Conservation (phyloP, 2,797 vertebrate species). For the Ctenochaetus hawaiiensis region DNA sequence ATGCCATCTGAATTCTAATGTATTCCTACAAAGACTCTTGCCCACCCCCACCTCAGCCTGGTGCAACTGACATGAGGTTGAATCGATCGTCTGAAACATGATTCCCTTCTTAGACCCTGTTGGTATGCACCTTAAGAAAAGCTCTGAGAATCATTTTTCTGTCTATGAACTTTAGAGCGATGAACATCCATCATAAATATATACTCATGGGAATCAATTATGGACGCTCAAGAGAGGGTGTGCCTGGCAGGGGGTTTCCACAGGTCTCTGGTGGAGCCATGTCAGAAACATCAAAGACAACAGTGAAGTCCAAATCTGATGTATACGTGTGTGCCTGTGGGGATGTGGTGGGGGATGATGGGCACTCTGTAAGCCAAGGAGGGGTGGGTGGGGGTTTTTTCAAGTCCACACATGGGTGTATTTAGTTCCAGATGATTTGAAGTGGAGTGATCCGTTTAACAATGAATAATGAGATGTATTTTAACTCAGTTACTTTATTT, state of each 20-base stretch:
- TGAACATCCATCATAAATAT: conserved; percentile 59
- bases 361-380: conserved; percentile 16
- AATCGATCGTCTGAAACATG: conserved; percentile 60
- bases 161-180: conserved; percentile 36
- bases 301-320: conserved; percentile 41
- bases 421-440: conserved; percentile 77
- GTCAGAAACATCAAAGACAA: conserved; percentile 60
- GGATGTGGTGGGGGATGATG: conserved; percentile 14
- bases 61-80: conserved; percentile 37
- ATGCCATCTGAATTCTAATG: conserved; percentile 15
- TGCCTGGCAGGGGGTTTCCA: conserved; percentile 38
- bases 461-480: conserved; percentile 60
- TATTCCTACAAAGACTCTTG: conserved; percentile 6
- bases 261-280: conserved; percentile 23
- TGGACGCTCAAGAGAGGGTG: conserved; percentile 47
- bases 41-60: conserved; percentile 15
- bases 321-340: conserved; percentile 29
- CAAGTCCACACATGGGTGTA: conserved; percentile 69
- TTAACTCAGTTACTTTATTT: conserved; percentile 42
- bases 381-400: conserved; percentile 13
- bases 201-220: conserved; percentile 66
- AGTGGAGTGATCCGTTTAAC: conserved; percentile 68
- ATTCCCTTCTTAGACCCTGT: conserved; percentile 30
- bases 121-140: conserved; percentile 39
- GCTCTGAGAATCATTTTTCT: conserved; percentile 41